Evolutionary conservation across 2,113 vertebrate genomes (phyloP), one percentile per base, ranked within the genome.

Genomic region (Lota lota): DNA sequence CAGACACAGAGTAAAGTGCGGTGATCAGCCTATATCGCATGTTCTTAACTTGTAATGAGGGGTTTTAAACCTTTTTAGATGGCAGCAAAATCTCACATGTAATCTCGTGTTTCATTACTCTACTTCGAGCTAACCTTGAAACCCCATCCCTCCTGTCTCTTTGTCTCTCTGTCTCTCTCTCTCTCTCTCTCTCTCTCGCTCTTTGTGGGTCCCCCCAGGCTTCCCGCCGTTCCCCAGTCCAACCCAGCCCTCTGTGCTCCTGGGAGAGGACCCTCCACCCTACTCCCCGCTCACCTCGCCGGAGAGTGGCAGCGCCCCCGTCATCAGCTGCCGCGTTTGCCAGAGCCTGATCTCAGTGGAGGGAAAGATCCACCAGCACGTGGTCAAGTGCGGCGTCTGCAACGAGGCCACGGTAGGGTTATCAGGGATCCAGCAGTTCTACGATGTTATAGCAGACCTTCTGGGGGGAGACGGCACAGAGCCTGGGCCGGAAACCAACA

Each of bases 351-450:
- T 97, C 88, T 95, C 94, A 4, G 94, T 96, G 77, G 95, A 97
- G 87, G 95, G 94, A n/a, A 96, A 97, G 90, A 94, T 95, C 90
- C 95, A 97, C 85, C 95, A 97, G 79, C 95, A 97, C 2, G 95
- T 97, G 76, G 95, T 96, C 66, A 96, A 97, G 83, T 96, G 95
- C 72, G 94, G 94, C 0, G 92, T 96, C 79, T 97, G 95, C 89
- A 97, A 97, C 60, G 95, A 97, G 87, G 95, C 95, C 47, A 97
- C 95, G 68, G 95, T 97, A 86, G 58, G 92, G 5, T 53, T 33
- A 33, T 33, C 10, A 33, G 28, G 28, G 28, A 47, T 47, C 40
- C 10, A 2, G 40, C 8, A 14, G 40, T 11, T 14, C 40, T 47
- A 11, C 8, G 2, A 2, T 47, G 40, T 47, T 47, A 11, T 47